Conservation (phyloP, 2,888 invertebrate genomes). For the Steinernema hermaphroditum region DNA sequence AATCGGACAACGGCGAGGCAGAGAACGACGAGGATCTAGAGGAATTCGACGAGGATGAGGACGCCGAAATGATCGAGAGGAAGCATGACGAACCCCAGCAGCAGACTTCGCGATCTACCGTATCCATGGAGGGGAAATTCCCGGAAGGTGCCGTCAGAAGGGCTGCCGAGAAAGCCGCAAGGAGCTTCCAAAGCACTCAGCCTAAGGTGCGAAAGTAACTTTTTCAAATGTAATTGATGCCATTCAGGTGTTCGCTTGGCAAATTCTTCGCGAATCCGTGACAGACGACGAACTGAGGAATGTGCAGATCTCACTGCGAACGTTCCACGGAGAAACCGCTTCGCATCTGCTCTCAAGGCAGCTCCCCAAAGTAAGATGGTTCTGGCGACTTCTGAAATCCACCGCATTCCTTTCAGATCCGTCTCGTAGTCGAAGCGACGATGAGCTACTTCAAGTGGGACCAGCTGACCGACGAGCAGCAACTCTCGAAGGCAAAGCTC, state of each 20-base stretch:
- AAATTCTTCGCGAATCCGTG: slow-evolving; percentile 65
- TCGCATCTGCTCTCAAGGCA: slow-evolving; percentile 61
- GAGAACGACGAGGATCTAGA: slow-evolving; percentile 36
- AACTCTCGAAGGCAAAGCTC: slow-evolving; percentile 61
- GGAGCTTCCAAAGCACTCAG: slow-evolving; percentile 63
- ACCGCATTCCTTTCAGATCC: slow-evolving; percentile 50
- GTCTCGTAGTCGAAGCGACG: slow-evolving; percentile 63
- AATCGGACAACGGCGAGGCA: slow-evolving; percentile 23
- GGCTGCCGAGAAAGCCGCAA: slow-evolving; percentile 65
- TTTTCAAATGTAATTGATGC: not conserved
- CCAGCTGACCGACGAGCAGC: slow-evolving; percentile 56
- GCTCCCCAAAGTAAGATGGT: slow-evolving; percentile 57
- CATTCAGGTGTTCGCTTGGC: slow-evolving; percentile 66
- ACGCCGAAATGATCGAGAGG: slow-evolving; percentile 21
- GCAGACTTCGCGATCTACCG: slow-evolving; percentile 23
- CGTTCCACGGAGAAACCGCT: slow-evolving; percentile 65
- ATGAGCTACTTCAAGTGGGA: slow-evolving; percentile 65
- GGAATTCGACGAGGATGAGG: slow-evolving; percentile 29
- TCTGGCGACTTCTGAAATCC: not conserved
- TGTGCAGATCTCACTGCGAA: slow-evolving; percentile 63
- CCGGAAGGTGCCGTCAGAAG: slow-evolving; percentile 64
- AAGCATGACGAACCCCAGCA: slow-evolving; percentile 23
- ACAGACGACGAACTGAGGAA: slow-evolving; percentile 64
- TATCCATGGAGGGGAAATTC: slow-evolving; percentile 43
- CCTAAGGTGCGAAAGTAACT: slow-evolving; percentile 57